Base-by-base conservation (phyloP, 2,888 invertebrate genomes). In the Malachius bipustulatus region DNA sequence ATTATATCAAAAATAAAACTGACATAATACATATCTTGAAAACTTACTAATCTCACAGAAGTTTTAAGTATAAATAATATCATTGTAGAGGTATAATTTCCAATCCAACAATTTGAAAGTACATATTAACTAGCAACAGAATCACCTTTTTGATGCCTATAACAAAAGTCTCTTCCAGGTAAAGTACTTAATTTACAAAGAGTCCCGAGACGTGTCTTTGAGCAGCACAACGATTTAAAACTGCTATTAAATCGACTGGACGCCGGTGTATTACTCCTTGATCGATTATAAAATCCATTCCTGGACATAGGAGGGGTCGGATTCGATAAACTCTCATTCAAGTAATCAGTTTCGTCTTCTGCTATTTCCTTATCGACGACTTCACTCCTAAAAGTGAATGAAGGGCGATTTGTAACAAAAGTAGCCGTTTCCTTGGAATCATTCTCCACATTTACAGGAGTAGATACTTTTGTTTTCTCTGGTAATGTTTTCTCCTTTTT, bases 231-330 rank as follows among this genome's bases (percentile, higher is more conserved):
- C 4, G 41, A 43, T 40, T 45, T 55, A 3, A 40, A 37, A n/a
- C 45, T 40, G 24, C 44, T 45, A 37, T 56, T 57, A 24, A 51
- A 33, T n/a, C 35, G 26, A 8, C 51, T 37, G n/a, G 62, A 60
- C 1, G 61, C 61, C 14, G 62, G 61, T 1, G 62, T 62, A 13
- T 45, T 47, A 45, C 61, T 62, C 37, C 57, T 49, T 30, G 56
- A 55, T 42, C 59, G 32, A 8, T n/a, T 28, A 14, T 42, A 42
- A 35, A 37, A 30, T 14, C 41, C 41, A 38, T 26, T 38, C 16
- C 47, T 46, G 1, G 48, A 48, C 13, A 44, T 14, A 3, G 49
- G 49, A 11, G 54, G 50, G 4, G 49, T 50, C n/a, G 51, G 51
- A 34, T n/a, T n/a, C n/a, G n/a, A n/a, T n/a, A n/a, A n/a, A n/a